phyloP scores from a whole-genome alignment of 2,113 vertebrate species.

The Prunella fulvescens region DNA sequence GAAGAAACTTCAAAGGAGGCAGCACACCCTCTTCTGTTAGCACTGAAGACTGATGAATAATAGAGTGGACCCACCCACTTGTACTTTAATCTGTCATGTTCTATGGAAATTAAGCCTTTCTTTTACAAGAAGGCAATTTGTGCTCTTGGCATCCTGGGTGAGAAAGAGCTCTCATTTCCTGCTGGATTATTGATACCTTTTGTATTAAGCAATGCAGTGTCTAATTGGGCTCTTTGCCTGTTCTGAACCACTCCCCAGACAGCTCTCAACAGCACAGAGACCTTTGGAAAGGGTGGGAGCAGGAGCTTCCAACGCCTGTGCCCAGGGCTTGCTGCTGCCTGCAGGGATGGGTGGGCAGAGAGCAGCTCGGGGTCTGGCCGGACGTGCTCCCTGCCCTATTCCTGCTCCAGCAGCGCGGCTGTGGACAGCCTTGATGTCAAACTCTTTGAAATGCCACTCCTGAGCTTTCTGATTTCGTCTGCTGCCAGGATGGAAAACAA shows the following conservation, averaged over 20 bases:
- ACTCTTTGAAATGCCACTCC: neutral
- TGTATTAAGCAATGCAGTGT: neutral
- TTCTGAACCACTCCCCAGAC: neutral
- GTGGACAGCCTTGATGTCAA: neutral
- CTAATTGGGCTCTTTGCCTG: neutral
- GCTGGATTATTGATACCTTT: conserved; percentile 49
- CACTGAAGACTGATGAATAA: conserved; percentile 54
- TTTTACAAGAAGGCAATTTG: conserved; percentile 58
- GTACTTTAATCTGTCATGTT: conserved; percentile 56
- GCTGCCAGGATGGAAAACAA: neutral
- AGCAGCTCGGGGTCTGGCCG: neutral
- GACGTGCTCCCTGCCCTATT: neutral
- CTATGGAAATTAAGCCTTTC: conserved; percentile 58
- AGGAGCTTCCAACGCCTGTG: neutral
- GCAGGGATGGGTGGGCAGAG: neutral
- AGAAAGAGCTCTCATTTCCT: conserved; percentile 17
- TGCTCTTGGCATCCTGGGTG: neutral
- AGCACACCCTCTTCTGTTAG: conserved; percentile 18
- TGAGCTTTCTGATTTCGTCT: neutral
- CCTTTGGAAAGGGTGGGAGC: neutral
- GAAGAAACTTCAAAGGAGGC: conserved; percentile 34
- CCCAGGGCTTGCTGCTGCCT: neutral
- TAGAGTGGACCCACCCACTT: conserved; percentile 61
- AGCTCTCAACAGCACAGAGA: neutral
- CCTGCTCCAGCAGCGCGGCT: neutral